Evolutionary conservation across 2,797 vertebrate genomes (phyloP), one percentile per base, ranked within the genome.

Genomic region (Neosalanx taihuensis): DNA sequence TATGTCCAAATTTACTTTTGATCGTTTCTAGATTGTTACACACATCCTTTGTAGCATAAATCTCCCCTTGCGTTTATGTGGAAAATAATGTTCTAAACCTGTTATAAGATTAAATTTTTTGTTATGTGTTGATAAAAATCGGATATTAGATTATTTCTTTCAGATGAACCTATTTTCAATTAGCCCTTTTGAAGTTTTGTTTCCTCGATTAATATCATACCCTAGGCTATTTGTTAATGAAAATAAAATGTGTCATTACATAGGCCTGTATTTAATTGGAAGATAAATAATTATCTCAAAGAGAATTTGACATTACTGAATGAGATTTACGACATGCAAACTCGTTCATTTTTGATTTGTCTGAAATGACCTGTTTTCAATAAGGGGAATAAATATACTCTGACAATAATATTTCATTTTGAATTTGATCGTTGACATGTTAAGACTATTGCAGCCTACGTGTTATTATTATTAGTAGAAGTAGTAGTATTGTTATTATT

Each of bases 1-100:
- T 64, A 17, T 67, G 67, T 67, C 26, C 63, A 67, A 53, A 68
- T 59, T 68, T 15, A 61, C 20, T 49, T 72, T 67, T 72, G 57
- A 59, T 72, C 31, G 64, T 72, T 70, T 60, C 10, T 62, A 26
- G 62, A 71, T 46, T 46, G 41, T 46, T 46, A 9, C 41, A 46
- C 13, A 46, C 10, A 13, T 46, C 10, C 41, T 46, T 46, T 46
- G 41, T 46, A 13, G 41, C 41, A 46, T 13, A 46, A 46, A 46
- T 46, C 23, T n/a, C 17, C 10, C 9, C n/a, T 26, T 31, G 18
- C 37, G 41, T 62, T 33, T 18, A 61, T 29, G 51, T 56, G 51
- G 15, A 56, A 15, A n/a, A 56, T 5, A 56, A 56, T 56, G 51
- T 56, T 17, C 15, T 56, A 56, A 56, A 56, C 51, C 51, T 56